phyloP scores from a whole-genome alignment of 2,888 invertebrate genomes.

The Antitype chi region DNA sequence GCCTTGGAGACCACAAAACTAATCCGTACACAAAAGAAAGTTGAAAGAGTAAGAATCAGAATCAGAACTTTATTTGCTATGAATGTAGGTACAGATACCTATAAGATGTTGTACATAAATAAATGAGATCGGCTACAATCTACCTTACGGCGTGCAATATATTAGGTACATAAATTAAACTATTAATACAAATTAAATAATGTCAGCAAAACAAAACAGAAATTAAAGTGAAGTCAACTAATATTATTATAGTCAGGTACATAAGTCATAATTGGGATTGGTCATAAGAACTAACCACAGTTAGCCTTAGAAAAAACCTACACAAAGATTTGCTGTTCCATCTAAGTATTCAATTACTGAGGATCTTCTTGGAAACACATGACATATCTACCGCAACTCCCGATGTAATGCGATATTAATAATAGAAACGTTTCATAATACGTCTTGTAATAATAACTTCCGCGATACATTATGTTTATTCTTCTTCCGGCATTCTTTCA shows the following conservation, averaged over 20 bases:
- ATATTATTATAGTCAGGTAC: too few species aligned
- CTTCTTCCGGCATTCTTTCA: slow-evolving; percentile 56
- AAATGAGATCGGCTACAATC: too few species aligned
- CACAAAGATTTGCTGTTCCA: slow-evolving; percentile 2
- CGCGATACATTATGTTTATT: slow-evolving; percentile 46
- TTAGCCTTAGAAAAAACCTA: neutral
- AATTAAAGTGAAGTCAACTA: too few species aligned
- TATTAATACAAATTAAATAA: too few species aligned
- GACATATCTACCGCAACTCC: slow-evolving; percentile 9
- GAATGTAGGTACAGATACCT: too few species aligned
- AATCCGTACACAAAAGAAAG: neutral
- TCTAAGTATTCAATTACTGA: neutral
- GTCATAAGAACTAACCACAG: neutral
- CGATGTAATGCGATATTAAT: slow-evolving; percentile 32
- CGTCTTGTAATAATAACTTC: slow-evolving; percentile 44
- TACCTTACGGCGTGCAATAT: too few species aligned
- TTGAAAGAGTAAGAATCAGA: neutral
- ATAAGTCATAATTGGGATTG: too few species aligned
- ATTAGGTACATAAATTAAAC: too few species aligned
- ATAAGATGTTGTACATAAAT: too few species aligned
- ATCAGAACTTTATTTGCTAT: too few species aligned
- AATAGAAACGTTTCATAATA: slow-evolving; percentile 50
- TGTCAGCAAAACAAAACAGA: too few species aligned
- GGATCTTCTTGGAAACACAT: slow-evolving; percentile 19
- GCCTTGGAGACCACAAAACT: neutral